Conservation (phyloP, 2,888 invertebrate genomes). For the Ypsolopha sequella region DNA sequence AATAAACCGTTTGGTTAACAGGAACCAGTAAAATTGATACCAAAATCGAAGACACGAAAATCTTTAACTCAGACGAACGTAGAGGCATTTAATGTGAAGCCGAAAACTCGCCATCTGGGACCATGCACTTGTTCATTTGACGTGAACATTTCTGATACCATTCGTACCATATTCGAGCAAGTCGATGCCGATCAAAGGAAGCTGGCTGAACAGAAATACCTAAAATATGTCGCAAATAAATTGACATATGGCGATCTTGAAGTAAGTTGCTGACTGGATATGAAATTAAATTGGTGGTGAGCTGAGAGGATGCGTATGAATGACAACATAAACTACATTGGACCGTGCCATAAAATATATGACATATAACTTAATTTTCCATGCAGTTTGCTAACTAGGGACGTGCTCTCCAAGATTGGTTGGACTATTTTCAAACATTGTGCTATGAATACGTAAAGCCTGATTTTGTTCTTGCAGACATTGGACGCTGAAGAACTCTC, state of each 20-base stretch:
- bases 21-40: no score
- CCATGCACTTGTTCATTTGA: slow-evolving; percentile 57
- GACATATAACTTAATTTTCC: no score
- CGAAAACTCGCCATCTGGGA: slow-evolving; percentile 31
- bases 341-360: no score
- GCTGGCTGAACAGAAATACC: slow-evolving; percentile 43
- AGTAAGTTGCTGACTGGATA: slow-evolving; percentile 28
- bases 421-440: no score
- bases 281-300: no score
- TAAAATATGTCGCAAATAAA: slow-evolving; percentile 55
- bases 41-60: no score
- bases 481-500: slow-evolving; percentile 66
- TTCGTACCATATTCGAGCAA: slow-evolving; percentile 56
- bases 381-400: no score
- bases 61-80: slow-evolving; percentile 43
- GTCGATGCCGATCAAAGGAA: slow-evolving; percentile 51
- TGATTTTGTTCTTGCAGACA: slow-evolving; percentile 28
- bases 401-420: no score
- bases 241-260: slow-evolving; percentile 38
- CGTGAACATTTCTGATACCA: slow-evolving; percentile 49
- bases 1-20: no score
- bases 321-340: not conserved
- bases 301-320: no score
- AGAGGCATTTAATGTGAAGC: slow-evolving; percentile 47
- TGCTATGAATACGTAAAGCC: not conserved